Conservation (phyloP, 2,797 vertebrate genomes). For the Discoglossus pictus region DNA sequence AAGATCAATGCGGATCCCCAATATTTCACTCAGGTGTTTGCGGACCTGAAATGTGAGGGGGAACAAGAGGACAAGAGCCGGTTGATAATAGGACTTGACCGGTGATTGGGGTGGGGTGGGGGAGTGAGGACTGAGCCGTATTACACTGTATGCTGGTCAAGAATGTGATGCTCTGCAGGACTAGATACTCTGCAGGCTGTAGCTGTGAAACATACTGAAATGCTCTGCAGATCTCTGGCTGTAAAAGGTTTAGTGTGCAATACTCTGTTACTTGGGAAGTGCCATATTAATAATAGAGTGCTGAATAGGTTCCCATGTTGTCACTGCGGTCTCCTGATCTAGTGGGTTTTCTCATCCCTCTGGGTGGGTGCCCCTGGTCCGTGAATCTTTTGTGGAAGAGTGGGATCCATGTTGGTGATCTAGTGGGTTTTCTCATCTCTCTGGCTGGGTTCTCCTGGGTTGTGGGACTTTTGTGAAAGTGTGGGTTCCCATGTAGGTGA, state of each 20-base stretch:
- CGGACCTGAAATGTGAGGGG: conserved; percentile 94
- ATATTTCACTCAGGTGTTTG: conserved; percentile 98
- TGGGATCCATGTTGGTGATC: too few species aligned
- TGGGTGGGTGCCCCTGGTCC: too few species aligned
- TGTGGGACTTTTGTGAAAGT: too few species aligned
- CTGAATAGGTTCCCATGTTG: background rate
- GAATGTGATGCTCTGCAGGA: background rate
- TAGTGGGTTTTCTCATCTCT: too few species aligned
- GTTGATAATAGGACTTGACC: conserved; percentile 91
- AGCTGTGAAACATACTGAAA: too few species aligned
- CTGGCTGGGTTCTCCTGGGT: too few species aligned
- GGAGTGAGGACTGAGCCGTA: background rate
- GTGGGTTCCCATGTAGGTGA: too few species aligned
- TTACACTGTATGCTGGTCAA: background rate
- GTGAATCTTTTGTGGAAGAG: too few species aligned
- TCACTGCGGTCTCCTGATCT: too few species aligned
- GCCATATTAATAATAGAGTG: background rate
- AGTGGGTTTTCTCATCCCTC: too few species aligned
- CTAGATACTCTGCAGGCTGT: too few species aligned
- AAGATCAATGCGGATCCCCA: conserved; percentile 97
- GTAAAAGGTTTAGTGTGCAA: background rate
- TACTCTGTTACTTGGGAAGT: conserved; percentile 3
- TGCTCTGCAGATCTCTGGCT: background rate
- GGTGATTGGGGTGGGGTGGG: conserved; percentile 73
- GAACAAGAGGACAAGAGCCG: conserved; percentile 90